Evolutionary conservation across 2,113 vertebrate genomes (phyloP), one percentile per base, ranked within the genome.

Genomic region (Oophaga pumilio): DNA sequence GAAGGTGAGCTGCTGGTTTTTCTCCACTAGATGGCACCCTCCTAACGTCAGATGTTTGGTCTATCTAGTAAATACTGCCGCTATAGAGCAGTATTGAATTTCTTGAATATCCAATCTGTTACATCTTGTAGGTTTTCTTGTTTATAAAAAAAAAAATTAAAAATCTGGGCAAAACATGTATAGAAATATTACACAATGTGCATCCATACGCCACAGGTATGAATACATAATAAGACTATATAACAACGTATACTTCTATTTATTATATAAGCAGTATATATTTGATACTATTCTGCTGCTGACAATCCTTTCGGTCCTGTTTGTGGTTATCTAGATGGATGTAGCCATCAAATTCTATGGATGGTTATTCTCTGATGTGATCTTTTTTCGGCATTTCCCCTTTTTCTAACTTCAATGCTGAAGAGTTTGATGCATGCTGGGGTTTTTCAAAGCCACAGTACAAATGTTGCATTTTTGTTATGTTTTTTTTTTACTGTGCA

Each of bases 21-120:
- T 50, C 3, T 74, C 71, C 71, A 74, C 71, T 74, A 50, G 71
- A 74, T 74, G 71, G 71, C 71, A 50, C 33, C 50, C 43, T 74
- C 1, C 50, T 50, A 74, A 49, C 12, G 43, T 49, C 11, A 49
- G 9, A 73, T 69, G 24, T 26, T 26, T 6, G 17, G 1, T 28
- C 28, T 69, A 24, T 33, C 13, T 33, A 28, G 6, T 68, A 26
- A 26, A 68, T 26, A n/a, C 66, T 8, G 4, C 13, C 24, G 6
- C 28, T 69, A 69, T 69, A 28, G 26, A 6, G 26, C 26, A 69
- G 15, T 73, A 18, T 73, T 15, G 7, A 1, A 18, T 43, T 73
- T 74, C 0, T 74, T 49, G 18, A 28, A 43, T 74, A 10, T 74
- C 17, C 18, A 74, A 22, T 74, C 28, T 74, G 33, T 74, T 74